Evolutionary conservation across 2,797 vertebrate genomes (phyloP), one percentile per base, ranked within the genome.

Genomic region (Pteropus rufus): DNA sequence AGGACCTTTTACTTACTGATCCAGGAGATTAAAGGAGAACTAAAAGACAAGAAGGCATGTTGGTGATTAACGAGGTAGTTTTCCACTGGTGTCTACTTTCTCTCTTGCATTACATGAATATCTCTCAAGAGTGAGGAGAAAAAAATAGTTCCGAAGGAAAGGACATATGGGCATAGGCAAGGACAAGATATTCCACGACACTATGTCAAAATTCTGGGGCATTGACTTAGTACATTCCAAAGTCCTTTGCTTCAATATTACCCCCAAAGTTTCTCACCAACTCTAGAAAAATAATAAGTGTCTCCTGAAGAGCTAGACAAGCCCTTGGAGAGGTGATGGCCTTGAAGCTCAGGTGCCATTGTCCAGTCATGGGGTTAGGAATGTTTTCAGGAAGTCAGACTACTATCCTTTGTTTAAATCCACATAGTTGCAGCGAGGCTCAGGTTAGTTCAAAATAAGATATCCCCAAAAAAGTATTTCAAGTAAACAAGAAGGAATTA

Each of bases 1-100:
- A 69, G 70, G 16, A 87, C 6, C 12, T 54, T 92, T 79, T 90
- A 41, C 52, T 92, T 84, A 77, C 16, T 90, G 31, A 76, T 82
- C 18, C 31, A 76, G 56, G 49, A 92, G 29, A 1, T 89, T 93
- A 89, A 84, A 93, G 15, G 29, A 7, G 7, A 15, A 58, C 56
- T 81, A 26, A 87, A 69, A 83, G 23, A n/a, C 14, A 23, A 24
- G 46, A 87, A 10, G 16, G 2, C 14, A 65, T 36, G 10, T 3
- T 54, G 4, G 10, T 73, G 5, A 91, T 49, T 79, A 10, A 11
- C 8, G 23, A 89, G 36, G 7, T 49, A 88, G 34, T 44, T 86
- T 64, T 90, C 10, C 65, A 19, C 46, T 58, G n/a, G 12, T 80
- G 3, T 70, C 23, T 75, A 36, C 11, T 95, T 89, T 83, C 15